Base-by-base conservation (phyloP, 2,797 vertebrate species). In the Hydrocynus forskahlii region DNA sequence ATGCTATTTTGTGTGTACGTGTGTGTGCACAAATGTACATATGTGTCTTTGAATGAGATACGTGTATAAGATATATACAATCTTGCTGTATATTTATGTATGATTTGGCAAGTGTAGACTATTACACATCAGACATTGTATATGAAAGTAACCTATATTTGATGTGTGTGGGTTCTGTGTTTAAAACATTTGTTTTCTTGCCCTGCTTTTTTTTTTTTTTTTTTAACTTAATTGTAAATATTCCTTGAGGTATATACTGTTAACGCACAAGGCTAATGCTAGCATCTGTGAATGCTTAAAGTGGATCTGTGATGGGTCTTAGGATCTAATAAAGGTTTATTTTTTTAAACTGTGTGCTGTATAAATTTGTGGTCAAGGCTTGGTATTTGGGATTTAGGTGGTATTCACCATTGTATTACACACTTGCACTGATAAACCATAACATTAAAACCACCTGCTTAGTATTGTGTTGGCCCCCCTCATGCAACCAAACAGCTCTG, bases 271-370 rank as follows among this genome's bases (percentile, higher is more conserved):
- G 71, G 81, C 57, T 86, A 88, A 81, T 78, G 83, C 66, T 88
- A 85, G 86, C 89, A 90, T 91, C 90, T 89, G 85, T 91, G 88
- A 89, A 86, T 83, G 85, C 85, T 86, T 85, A 88, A 75, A 79
- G 77, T 19, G 54, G 57, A 75, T 80, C 75, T 84, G 81, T 82
- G 75, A 79, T 88, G 79, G 85, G 87, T 92, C 90, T 79, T 4
- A 86, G 89, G 86, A 92, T 86, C 83, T 90, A 91, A 88, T 86
- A 81, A 89, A 89, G 81, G 35, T 88, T 69, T 93, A 91, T 93
- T 93, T 93, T 92, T 92, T 66, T 92, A 91, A 83, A 25, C 63
- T 86, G 87, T 80, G 48, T 85, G 4, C 54, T n/a, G 50, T 23
- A 66, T 68, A 69, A 60, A 23, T 23, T 12, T 64, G 40, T 29